Percentiles rank a stretch among this genome's conserved stretches.
Evolutionary conservation across 2,888 invertebrate genomes (phyloP).

Genomic region (Calliopum simillimum): DNA sequence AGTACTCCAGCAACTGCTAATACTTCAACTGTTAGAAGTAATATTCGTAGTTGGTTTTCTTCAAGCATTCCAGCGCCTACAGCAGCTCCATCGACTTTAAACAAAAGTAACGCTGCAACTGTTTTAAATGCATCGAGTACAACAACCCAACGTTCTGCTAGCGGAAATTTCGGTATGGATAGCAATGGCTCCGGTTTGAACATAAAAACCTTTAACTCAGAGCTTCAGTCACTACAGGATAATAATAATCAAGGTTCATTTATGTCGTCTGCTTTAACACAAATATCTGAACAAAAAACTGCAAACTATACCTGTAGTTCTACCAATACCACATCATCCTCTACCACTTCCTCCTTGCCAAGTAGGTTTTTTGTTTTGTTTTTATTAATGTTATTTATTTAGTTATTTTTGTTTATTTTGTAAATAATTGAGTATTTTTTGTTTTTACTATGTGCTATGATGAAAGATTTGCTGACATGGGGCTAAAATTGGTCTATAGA

Average conservation of each 20-base stretch:
- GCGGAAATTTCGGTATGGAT: constrained; percentile 61
- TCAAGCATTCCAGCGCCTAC: constrained; percentile 50
- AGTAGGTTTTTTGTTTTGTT: constrained; percentile 46
- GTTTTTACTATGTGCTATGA: background rate
- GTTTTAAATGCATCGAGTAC: background rate
- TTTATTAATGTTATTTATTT: constrained; percentile 28
- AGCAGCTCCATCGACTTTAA: constrained; percentile 2
- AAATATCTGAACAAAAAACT: constrained; percentile 49
- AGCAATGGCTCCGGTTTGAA: constrained; percentile 56
- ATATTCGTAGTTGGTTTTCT: constrained; percentile 60
- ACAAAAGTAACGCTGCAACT: background rate
- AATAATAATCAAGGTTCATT: constrained; percentile 66
- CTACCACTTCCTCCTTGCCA: constrained; percentile 50
- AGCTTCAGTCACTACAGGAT: constrained; percentile 59
- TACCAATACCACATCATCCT: constrained; percentile 45
- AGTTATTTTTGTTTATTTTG: constrained; percentile 14
- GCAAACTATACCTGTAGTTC: constrained; percentile 41
- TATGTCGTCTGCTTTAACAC: constrained; percentile 59
- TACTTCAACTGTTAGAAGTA: constrained; percentile 53
- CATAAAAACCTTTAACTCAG: constrained; percentile 61
- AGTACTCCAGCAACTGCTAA: constrained; percentile 40
- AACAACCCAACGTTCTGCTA: constrained; percentile 38
- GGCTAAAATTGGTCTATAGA: no score
- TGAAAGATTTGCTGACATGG: background rate
- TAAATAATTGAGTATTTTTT: constrained; percentile 5